Evolutionary conservation across 2,888 invertebrate genomes (phyloP), one percentile per base, ranked within the genome.

Genomic region (Brachynemurus nebulosus): DNA sequence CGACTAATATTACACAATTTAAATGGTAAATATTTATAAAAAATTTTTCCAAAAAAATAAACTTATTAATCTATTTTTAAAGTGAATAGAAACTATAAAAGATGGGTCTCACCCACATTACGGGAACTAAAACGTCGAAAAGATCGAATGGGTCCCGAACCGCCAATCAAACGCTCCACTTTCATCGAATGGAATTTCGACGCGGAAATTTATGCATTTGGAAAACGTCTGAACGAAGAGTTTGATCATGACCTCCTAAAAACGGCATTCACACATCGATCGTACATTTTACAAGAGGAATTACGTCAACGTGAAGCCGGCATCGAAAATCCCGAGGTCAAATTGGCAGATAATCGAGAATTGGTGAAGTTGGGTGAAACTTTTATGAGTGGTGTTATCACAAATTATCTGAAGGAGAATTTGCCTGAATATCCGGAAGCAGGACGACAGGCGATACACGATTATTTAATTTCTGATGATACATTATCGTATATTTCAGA

Each of bases 101-200:
- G 86, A 60, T 85, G 77, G 75, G 73, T 86, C 2, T 64, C 75
- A 2, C 85, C 86, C 20, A 80, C 79, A 5, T 61, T 83, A 50
- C 69, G 62, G 55, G 76, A 72, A 55, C 57, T 86, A 9, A 72
- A 76, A 43, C 64, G 55, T 7, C 70, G 80, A 4, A 73, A 73
- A 55, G 58, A 72, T 2, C 74, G 68, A 58, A 55, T 71, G 18
- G 80, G 76, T 1, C 71, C 73, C 6, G 74, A 79, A 55, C 56
- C 61, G 4, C 57, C 59, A 18, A 56, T 59, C 19, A 67, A 66
- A 1, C 66, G 88, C 49, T 80, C 76, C 19, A 69, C 71, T 7
- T 85, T 70, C 57, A 53, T 80, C n/a, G 86, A 84, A 56, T 90
- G 93, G 93, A 93, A 91, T 59, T 78, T 86, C 53, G 77, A 82